Base-by-base conservation (phyloP, 2,113 vertebrate genomes). In the Nothocercus nigrocapillus region DNA sequence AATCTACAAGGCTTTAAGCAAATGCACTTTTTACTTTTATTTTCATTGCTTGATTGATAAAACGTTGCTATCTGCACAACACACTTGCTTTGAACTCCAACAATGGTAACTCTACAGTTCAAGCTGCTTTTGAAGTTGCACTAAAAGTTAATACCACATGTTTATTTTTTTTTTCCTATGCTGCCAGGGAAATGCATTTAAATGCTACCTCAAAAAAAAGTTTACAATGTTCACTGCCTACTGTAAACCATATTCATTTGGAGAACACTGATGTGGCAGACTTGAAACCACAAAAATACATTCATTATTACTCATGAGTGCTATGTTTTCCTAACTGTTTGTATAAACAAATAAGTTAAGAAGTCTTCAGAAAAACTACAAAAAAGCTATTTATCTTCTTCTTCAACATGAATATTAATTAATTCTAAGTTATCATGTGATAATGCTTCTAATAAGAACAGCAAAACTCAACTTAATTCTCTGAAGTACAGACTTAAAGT, bases 121-220 rank as follows among this genome's bases (percentile, higher is more conserved):
- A 88, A 90, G 56, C 42, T 85, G 54, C 74, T 92, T 93, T 64
- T 64, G 85, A 93, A 94, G 80, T 81, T 91, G 72, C 36, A 84
- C 66, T 88, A 81, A 7, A 73, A 90, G 86, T 84, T 86, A 91
- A 78, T 88, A 76, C n/a, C 0, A 0, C 28, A 30, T 88, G 89
- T 95, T 97, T 96, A n/a, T 67, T 67, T 66, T 95, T 94, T 61
- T 89, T 64, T 42, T 84, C 72, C 74, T 69, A 2, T 36, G 82
- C 93, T 92, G 77, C 69, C 88, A 90, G 85, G 69, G 47, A 92
- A 96, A 49, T 44, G 4, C 75, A 95, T 96, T 96, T 93, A 84
- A 94, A 93, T 94, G 93, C 9, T 82, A 69, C 73, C 88, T 95
- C 77, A 85, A 85, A 96, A 94, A 94, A n/a, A 76, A 86, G 85